Evolutionary conservation across 2,113 vertebrate genomes (phyloP).

Genomic region (Alethe castanea): DNA sequence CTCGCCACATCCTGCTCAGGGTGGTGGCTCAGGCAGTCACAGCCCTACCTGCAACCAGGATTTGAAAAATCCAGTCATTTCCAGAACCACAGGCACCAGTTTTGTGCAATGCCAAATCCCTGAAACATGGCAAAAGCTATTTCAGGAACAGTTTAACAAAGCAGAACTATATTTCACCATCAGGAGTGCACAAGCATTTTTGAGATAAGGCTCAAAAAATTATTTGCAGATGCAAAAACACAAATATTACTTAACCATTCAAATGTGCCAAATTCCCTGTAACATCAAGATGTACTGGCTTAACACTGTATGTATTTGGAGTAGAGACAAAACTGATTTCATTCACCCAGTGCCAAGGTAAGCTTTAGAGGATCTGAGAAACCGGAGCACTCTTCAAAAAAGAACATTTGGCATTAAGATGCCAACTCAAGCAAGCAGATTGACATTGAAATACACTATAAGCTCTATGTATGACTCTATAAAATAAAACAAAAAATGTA

Average conservation of each 20-base stretch:
- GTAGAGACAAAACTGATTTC: not conserved
- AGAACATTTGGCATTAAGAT: not conserved
- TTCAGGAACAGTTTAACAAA: not conserved
- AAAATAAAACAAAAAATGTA: not conserved
- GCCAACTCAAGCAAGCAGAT: not conserved
- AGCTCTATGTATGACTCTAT: not conserved
- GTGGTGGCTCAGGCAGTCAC: constrained; percentile 12
- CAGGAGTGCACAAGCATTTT: not conserved
- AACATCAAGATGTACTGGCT: not conserved
- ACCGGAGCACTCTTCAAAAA: not conserved
- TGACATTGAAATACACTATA: not conserved
- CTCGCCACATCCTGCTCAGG: constrained; percentile 61
- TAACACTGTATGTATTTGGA: not conserved
- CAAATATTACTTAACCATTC: not conserved
- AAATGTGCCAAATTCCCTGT: not conserved
- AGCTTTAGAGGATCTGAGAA: not conserved
- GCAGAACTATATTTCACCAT: not conserved
- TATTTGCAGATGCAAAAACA: not conserved
- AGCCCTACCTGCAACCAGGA: not conserved
- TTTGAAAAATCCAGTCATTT: constrained; percentile 18
- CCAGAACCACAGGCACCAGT: not conserved
- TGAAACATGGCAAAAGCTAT: not conserved
- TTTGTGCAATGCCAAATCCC: not conserved
- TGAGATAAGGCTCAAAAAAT: not conserved
- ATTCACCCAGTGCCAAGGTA: not conserved